Evolutionary conservation across 2,797 vertebrate genomes (phyloP).

Genomic region (Trematomus bernacchii): DNA sequence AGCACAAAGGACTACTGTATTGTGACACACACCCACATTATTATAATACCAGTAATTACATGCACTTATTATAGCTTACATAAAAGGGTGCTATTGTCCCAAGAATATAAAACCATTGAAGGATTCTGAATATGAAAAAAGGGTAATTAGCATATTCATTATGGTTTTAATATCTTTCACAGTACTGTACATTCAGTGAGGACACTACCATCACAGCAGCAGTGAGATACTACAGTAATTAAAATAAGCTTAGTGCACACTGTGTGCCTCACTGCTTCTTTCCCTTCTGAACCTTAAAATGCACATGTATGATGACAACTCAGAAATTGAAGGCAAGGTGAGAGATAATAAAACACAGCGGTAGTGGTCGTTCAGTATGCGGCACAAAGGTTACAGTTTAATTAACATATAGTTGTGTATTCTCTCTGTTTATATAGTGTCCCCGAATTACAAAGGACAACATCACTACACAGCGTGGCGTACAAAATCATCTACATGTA

Average conservation of each 20-base stretch:
- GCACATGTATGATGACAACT: constrained; percentile 37
- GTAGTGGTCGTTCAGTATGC: background rate
- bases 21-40: constrained; percentile 36
- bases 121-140: constrained; percentile 54
- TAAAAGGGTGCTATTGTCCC: constrained; percentile 60
- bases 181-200: constrained; percentile 58
- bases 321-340: constrained; percentile 21
- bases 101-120: constrained; percentile 63
- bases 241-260: constrained; percentile 57
- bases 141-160: constrained; percentile 75
- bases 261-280: constrained; percentile 27
- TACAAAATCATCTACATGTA: background rate
- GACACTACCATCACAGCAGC: constrained; percentile 33
- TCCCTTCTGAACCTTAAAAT: constrained; percentile 36
- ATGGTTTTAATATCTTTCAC: constrained; percentile 67
- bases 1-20: constrained; percentile 28
- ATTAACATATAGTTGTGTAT: constrained; percentile 20
- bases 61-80: constrained; percentile 56
- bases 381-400: constrained; percentile 37
- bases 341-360: constrained; percentile 16
- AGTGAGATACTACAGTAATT: constrained; percentile 65
- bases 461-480: background rate
- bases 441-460: constrained; percentile 3
- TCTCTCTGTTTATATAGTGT: constrained; percentile 4
- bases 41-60: constrained; percentile 64